Evolutionary conservation across 2,888 invertebrate species (phyloP).

Genomic region (Pteria penguin): DNA sequence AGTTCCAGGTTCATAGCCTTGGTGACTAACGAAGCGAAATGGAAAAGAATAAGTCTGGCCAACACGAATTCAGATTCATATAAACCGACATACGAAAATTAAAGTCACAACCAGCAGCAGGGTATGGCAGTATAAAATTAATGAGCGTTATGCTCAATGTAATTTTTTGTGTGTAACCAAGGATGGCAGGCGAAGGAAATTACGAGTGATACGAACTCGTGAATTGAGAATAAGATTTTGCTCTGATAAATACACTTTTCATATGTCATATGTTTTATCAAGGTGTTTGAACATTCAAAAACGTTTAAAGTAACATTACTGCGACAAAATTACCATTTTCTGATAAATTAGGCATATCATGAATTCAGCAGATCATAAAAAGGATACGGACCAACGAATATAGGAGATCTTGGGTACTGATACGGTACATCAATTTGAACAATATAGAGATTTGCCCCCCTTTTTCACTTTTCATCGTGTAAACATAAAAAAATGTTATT

Average conservation of each 20-base stretch:
- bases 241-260: not conserved
- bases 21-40: not conserved
- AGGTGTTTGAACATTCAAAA: not conserved
- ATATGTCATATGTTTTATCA: not conserved
- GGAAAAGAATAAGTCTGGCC: not conserved
- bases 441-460: no score
- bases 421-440: no score
- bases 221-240: not conserved
- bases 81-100: not conserved
- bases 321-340: not conserved
- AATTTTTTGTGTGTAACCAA: not conserved
- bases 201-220: not conserved
- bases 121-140: not conserved
- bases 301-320: not conserved
- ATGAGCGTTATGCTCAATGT: not conserved
- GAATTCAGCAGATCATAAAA: not conserved
- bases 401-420: no score
- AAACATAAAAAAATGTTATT: no score
- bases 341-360: not conserved
- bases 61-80: not conserved
- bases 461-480: no score
- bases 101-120: not conserved
- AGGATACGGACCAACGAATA: not conserved
- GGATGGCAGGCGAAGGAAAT: not conserved
- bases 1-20: not conserved